Conservation (phyloP, 2,888 invertebrate species). For the Limenitis camilla region DNA sequence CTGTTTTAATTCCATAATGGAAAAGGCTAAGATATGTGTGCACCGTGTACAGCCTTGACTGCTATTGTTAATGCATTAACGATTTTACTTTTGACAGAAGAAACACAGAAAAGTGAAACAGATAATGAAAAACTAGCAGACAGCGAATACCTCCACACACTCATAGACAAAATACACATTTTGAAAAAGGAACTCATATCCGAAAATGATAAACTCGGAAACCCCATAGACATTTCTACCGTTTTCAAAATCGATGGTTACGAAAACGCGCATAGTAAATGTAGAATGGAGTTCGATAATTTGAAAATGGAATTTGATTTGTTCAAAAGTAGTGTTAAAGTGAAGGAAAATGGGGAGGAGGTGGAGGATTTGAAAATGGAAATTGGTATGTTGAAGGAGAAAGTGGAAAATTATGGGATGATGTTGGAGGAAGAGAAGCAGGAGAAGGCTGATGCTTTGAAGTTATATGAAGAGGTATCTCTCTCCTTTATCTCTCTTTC, state of each 20-base stretch:
- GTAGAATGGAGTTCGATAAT: slow-evolving; percentile 78
- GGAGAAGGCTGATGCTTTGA: slow-evolving; percentile 75
- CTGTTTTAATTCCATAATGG: no score
- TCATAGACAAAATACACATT: slow-evolving; percentile 79
- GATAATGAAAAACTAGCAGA: slow-evolving; percentile 62
- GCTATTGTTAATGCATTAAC: no score
- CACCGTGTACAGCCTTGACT: no score
- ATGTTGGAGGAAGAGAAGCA: slow-evolving; percentile 78
- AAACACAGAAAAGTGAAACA: slow-evolving; percentile 53
- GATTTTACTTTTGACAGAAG: slow-evolving; percentile 34
- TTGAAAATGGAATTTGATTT: slow-evolving; percentile 80
- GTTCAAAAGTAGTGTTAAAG: slow-evolving; percentile 41
- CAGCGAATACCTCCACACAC: slow-evolving; percentile 68
- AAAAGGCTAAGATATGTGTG: no score
- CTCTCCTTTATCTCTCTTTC: neutral
- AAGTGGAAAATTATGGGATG: slow-evolving; percentile 75
- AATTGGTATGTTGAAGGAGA: slow-evolving; percentile 79
- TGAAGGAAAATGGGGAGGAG: slow-evolving; percentile 38
- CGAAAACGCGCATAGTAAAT: slow-evolving; percentile 68
- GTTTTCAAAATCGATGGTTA: slow-evolving; percentile 65
- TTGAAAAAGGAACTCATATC: slow-evolving; percentile 75
- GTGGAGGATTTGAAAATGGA: slow-evolving; percentile 72
- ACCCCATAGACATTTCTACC: slow-evolving; percentile 75
- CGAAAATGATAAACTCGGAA: slow-evolving; percentile 75
- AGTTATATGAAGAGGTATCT: slow-evolving; percentile 71